Evolutionary conservation across 2,113 vertebrate genomes (phyloP).

Genomic region (Sceloporus tristichus): DNA sequence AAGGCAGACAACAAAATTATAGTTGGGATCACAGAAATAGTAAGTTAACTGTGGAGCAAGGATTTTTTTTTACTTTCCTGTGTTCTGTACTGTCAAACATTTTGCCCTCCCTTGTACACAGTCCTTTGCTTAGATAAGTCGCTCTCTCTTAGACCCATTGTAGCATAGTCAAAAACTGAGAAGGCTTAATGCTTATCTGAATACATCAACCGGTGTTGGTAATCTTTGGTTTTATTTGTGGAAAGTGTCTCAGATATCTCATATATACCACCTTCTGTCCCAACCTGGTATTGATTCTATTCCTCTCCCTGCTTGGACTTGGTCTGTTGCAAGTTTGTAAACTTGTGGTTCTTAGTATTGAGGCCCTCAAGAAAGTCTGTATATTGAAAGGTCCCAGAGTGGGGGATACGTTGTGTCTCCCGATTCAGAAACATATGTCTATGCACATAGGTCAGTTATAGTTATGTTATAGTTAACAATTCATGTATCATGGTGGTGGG

Average conservation of each 20-base stretch:
- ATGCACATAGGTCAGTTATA: background rate
- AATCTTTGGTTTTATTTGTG: too few species aligned
- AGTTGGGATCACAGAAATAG: too few species aligned
- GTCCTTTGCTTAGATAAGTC: background rate
- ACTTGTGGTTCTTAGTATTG: background rate
- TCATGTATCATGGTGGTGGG: background rate
- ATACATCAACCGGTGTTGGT: too few species aligned
- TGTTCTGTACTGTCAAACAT: background rate
- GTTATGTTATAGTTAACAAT: background rate
- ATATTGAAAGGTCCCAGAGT: background rate
- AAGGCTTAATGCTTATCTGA: background rate
- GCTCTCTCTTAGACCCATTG: background rate
- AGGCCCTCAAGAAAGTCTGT: background rate
- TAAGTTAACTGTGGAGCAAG: too few species aligned
- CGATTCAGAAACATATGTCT: background rate
- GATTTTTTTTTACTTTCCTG: too few species aligned
- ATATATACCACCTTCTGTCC: too few species aligned
- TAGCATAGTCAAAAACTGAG: background rate
- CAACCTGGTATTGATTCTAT: too few species aligned
- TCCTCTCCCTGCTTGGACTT: too few species aligned
- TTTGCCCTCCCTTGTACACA: background rate
- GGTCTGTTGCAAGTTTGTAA: background rate
- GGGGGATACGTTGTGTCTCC: background rate
- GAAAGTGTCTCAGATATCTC: too few species aligned
- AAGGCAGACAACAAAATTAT: too few species aligned